Percentiles rank a stretch among this genome's conserved stretches.
These are phyloP conservation scores for Hydraecia micacea DNA, from an alignment of 2,888 invertebrate genomes.

Conservation along the genomic window DNA sequence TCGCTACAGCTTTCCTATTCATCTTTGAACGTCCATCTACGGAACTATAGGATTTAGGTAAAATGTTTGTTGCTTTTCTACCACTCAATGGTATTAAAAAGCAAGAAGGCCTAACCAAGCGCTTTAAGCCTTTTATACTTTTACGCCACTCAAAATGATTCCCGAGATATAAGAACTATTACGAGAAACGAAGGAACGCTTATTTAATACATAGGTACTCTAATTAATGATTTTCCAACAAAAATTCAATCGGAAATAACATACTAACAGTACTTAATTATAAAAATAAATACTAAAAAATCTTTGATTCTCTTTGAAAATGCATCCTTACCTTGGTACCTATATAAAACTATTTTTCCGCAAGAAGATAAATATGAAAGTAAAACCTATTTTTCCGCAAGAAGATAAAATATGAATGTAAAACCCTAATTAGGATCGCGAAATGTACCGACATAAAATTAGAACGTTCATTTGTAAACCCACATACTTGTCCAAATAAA, in stretches of 20 bases:
- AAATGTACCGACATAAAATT: background rate
- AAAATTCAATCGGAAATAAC: no score
- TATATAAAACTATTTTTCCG: background rate
- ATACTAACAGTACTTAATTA: no score
- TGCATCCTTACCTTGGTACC: no score
- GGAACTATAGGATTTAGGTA: background rate
- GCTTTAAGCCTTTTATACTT: no score
- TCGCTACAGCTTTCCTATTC: background rate
- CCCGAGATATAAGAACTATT: no score
- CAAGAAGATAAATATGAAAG: background rate
- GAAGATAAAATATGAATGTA: background rate
- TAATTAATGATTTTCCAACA: no score
- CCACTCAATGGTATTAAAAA: no score
- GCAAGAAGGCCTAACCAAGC: background rate
- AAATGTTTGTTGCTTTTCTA: background rate
- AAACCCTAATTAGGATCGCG: background rate
- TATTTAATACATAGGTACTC: no score
- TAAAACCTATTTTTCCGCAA: background rate
- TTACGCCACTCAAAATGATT: no score
- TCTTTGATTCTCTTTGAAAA: no score
- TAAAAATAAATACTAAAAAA: no score
- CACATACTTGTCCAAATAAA: slow-evolving; percentile 5
- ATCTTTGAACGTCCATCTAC: background rate
- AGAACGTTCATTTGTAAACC: background rate
- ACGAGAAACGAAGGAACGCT: no score